Conservation (phyloP, 2,888 invertebrate genomes). For the Notodonta ziczac region DNA sequence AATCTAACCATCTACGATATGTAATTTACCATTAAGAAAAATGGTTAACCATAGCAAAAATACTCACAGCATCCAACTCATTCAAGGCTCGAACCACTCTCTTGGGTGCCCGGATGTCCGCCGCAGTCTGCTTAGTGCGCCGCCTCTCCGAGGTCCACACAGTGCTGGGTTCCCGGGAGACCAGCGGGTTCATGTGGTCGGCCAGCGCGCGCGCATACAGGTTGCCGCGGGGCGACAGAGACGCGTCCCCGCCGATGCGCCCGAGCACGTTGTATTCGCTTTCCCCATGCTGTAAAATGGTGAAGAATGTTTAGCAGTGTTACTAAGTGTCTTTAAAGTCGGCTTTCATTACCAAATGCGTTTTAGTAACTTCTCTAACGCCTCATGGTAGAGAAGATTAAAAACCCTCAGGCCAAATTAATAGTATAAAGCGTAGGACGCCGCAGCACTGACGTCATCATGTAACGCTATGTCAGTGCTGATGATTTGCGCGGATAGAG, state of each 20-base stretch:
- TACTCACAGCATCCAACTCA: constrained; percentile 94
- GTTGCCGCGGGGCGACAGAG: constrained; percentile 91
- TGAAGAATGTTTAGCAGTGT: background rate
- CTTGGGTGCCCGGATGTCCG: constrained; percentile 90
- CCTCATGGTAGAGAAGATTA: too few species aligned
- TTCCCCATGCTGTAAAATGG: constrained; percentile 91
- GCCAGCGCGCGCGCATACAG: constrained; percentile 91
- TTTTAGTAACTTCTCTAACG: too few species aligned
- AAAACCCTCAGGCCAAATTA: too few species aligned
- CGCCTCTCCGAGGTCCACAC: constrained; percentile 96
- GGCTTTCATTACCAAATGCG: too few species aligned
- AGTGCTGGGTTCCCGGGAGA: constrained; percentile 88
- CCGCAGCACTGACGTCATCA: too few species aligned
- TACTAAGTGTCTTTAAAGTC: background rate
- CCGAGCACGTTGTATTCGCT: constrained; percentile 96
- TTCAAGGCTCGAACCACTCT: constrained; percentile 94
- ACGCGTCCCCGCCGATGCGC: constrained; percentile 95
- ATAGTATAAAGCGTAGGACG: too few species aligned
- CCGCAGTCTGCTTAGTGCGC: constrained; percentile 95
- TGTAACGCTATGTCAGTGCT: too few species aligned
- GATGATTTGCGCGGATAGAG: too few species aligned
- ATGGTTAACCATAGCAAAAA: background rate
- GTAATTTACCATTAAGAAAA: too few species aligned
- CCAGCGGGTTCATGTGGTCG: constrained; percentile 85
- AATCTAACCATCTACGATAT: too few species aligned